Percentiles rank a stretch among this genome's conserved stretches.
Evolutionary conservation across 2,797 vertebrate species (phyloP).

Genomic region (Sparus aurata): DNA sequence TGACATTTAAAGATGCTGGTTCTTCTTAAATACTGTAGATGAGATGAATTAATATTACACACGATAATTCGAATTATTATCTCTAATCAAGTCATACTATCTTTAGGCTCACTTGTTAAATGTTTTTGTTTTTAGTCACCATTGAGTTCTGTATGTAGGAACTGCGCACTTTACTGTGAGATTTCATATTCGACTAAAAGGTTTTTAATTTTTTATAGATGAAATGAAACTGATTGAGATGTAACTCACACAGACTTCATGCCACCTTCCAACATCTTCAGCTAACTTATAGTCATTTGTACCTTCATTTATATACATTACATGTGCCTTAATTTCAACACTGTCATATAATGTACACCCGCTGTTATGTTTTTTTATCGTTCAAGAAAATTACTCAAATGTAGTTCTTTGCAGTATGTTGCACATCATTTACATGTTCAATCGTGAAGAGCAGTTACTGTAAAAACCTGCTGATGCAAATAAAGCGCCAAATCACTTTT

Average conservation of each 20-base stretch:
- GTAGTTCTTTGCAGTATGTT: not conserved
- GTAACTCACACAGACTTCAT: not conserved
- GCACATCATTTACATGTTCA: not conserved
- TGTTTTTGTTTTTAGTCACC: not conserved
- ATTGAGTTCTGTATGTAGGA: constrained; percentile 12
- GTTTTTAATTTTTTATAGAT: constrained; percentile 17
- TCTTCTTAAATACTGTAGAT: not conserved
- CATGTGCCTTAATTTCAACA: constrained; percentile 21
- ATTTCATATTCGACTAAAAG: constrained; percentile 29
- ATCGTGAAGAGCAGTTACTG: constrained; percentile 16
- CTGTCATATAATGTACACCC: not conserved
- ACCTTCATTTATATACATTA: not conserved
- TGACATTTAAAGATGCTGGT: not conserved
- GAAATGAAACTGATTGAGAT: not conserved
- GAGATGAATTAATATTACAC: constrained; percentile 19
- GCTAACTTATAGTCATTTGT: constrained; percentile 5
- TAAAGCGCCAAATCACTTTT: constrained; percentile 61
- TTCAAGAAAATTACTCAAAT: not conserved
- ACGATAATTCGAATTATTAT: constrained; percentile 34
- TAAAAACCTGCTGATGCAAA: constrained; percentile 57
- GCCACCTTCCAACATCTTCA: not conserved
- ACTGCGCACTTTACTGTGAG: constrained; percentile 1
- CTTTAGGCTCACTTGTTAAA: not conserved
- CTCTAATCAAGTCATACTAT: constrained; percentile 26
- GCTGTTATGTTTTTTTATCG: not conserved